Evolutionary conservation across 2,797 vertebrate genomes (phyloP).

Genomic region (Rhinogobio ventralis): DNA sequence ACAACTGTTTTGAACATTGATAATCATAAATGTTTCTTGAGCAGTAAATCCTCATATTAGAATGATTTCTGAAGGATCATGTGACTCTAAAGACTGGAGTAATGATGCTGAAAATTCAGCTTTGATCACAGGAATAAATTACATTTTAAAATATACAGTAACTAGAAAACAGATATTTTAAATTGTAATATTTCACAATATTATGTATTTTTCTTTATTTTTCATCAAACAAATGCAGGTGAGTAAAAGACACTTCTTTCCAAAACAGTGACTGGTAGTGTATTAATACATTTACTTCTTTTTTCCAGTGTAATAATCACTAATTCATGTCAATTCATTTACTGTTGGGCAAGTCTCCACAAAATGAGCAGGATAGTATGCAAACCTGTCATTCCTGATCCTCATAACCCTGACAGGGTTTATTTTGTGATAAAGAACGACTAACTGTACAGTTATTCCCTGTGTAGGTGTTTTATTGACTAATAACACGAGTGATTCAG

Average conservation of each 20-base stretch:
- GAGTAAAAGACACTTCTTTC: background rate
- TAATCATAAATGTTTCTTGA: background rate
- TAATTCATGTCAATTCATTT: background rate
- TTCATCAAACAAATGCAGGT: background rate
- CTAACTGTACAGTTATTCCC: background rate
- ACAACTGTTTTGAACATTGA: background rate
- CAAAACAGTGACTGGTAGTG: background rate
- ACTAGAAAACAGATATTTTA: no score
- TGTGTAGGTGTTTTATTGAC: conserved; percentile 31
- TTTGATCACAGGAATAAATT: no score
- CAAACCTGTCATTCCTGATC: background rate
- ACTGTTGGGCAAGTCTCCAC: background rate
- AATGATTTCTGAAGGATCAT: no score
- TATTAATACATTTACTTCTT: background rate
- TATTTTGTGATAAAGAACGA: background rate
- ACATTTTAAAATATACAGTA: no score
- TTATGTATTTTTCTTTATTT: background rate
- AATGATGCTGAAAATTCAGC: no score
- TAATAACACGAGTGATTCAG: conserved; percentile 4
- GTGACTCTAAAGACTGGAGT: no score
- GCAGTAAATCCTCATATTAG: no score
- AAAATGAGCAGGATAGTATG: background rate
- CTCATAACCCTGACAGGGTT: background rate
- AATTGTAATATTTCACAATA: no score
- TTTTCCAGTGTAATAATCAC: background rate